Evolutionary conservation across 2,888 invertebrate genomes (phyloP), one percentile per base, ranked within the genome.

Genomic region (Hypsopygia costalis): DNA sequence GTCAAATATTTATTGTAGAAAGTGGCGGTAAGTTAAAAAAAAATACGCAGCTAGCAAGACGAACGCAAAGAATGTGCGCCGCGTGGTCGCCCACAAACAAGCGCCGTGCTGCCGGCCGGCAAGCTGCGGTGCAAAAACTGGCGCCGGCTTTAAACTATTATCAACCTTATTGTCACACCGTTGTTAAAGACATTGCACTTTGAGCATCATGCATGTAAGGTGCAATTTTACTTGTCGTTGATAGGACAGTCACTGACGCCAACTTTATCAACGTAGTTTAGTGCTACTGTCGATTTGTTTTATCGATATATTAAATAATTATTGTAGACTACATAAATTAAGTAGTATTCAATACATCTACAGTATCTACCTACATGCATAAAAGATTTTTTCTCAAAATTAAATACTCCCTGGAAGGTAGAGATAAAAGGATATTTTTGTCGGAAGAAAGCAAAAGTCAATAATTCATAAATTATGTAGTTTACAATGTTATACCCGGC

Each of bases 41-140:
- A 55, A 47, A 55, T 55, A 50, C n/a, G 3, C 3, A 25, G n/a
- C n/a, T n/a, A 25, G 16, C 34, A 44, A 25, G 36, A 34, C 34
- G 43, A 48, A 43, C 35, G 51, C 45, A 58, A 69, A 74, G 69
- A 71, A 73, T 69, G 69, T 61, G 46, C 55, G 51, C 60, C 57
- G 56, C 62, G 61, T 62, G 65, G 61, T 49, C 47, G 38, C 33
- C 30, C 25, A 25, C 25, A 25, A 25, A 35, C 36, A 16, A 43
- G 48, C 58, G 48, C 44, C 55, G 51, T 58, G 62, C 65, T 16
- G 66, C 58, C 62, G 55, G 51, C 55, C 48, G 49, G 46, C 49
- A 11, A 11, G 31, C 11, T 31, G 34, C 40, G 27, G 31, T 53
- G 62, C 69, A 68, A 70, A 71, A 68, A 70, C 55, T 55, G 58